Evolutionary conservation across 2,888 invertebrate genomes (phyloP), one percentile per base, ranked within the genome.

Genomic region (Amiota mariae): DNA sequence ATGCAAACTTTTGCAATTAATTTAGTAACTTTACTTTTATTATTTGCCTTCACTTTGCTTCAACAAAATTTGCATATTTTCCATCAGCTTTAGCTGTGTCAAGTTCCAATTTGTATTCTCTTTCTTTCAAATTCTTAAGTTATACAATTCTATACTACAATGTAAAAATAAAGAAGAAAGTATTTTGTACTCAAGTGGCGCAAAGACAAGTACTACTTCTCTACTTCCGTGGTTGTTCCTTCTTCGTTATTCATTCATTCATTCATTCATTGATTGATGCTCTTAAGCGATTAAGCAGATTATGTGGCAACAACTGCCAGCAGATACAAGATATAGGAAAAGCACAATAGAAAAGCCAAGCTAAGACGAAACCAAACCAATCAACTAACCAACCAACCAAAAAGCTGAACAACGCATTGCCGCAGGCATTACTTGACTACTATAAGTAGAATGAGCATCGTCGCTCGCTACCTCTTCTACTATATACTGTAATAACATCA

Each of bases 1-100:
- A 54, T 51, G 63, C 20, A 57, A 73, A 70, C 56, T 73, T 73
- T 73, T 64, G 63, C 70, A 73, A 73, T 73, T 73, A 73, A 73
- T 71, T 73, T 71, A 54, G 46, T 15, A 73, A 73, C 73, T 73
- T 73, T 73, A 73, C 71, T 73, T 73, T 71, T 71, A 57, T 57
- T 71, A 73, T 73, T 73, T 71, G 73, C 49, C n/a, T 63, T 49
- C n/a, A n/a, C 11, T 47, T 66, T 47, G 18, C 48, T 48, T 68
- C 2, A 54, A 24, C 51, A 18, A 48, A 71, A 73, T 71, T 73
- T 73, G 56, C 73, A 73, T 73, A 71, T 71, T 71, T 71, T 57
- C 49, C 61, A 71, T 71, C 71, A 67, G 36, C 36, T 36, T 66
- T 71, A 47, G 51, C 12, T 63, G 63, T 8, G 54, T n/a, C 54